Percentiles rank a stretch among this genome's conserved stretches.
Conservation (phyloP, 1,140 invertebrate genomes). For the Euschistus heros region DNA sequence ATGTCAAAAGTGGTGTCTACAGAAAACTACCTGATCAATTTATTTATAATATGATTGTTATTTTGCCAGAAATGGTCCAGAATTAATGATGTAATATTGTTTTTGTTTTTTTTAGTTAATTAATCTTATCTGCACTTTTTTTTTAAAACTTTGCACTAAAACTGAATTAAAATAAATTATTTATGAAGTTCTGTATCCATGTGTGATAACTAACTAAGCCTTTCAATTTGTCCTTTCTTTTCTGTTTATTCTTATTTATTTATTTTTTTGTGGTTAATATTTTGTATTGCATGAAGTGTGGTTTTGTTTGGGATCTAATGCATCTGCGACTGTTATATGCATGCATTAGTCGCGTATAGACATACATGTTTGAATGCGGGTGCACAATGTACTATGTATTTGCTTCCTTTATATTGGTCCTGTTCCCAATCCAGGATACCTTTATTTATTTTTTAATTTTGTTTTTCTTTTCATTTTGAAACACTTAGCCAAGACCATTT, state of each 20-base stretch:
- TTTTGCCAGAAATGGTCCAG: no score
- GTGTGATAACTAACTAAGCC: slow-evolving; percentile 34
- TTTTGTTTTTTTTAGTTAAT: no score
- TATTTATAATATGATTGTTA: no score
- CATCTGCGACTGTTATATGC: slow-evolving; percentile 2
- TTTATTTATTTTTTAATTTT: slow-evolving; percentile 19
- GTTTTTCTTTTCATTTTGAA: slow-evolving; percentile 11
- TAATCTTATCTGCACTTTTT: no score
- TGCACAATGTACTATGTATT: slow-evolving; percentile 25
- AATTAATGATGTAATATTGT: no score
- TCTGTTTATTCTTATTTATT: slow-evolving; percentile 16
- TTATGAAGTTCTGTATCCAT: slow-evolving; percentile 7
- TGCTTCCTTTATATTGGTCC: slow-evolving; percentile 20
- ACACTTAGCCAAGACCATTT: slow-evolving; percentile 27
- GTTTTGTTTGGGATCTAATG: slow-evolving; percentile 32
- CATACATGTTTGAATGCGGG: slow-evolving; percentile 24
- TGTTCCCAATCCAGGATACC: slow-evolving; percentile 4
- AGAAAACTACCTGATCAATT: no score
- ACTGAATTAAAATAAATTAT: not conserved
- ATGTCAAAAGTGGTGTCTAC: no score
- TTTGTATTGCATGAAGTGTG: slow-evolving; percentile 29
- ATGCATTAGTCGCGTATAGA: slow-evolving; percentile 12
- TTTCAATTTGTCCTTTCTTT: slow-evolving; percentile 27
- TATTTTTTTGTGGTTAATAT: slow-evolving; percentile 11
- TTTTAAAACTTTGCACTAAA: no score